A percentile compares a stretch with the other conserved stretches of the same genome.
These are phyloP conservation scores for Steinernema khuongi DNA, from an alignment of 1,140 invertebrate genomes.

Conservation along the genomic window DNA sequence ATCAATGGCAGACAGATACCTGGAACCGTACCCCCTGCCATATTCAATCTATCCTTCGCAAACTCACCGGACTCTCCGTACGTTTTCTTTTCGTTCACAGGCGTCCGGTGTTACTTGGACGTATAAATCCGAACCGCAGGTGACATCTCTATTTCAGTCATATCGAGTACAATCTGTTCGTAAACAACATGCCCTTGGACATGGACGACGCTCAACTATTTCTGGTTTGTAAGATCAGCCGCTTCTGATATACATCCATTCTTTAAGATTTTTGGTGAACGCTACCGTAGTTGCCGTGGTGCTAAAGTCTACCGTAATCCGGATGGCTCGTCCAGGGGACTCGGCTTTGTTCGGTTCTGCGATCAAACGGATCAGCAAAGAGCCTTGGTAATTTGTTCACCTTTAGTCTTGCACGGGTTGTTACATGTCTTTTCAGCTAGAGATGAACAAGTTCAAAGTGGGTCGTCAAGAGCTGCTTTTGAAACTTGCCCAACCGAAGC, in stretches of 20 bases:
- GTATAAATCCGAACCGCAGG: no score
- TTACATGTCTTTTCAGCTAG: conserved; percentile 35
- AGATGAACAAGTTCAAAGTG: conserved; percentile 47
- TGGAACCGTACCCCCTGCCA: conserved; percentile 24
- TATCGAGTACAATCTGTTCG: conserved; percentile 51
- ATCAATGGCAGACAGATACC: conserved; percentile 47
- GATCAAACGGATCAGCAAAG: conserved; percentile 55
- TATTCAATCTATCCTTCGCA: conserved; percentile 54
- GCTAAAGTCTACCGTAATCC: conserved; percentile 52
- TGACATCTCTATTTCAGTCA: conserved; percentile 29
- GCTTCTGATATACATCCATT: conserved; percentile 10
- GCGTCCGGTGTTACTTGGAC: no score
- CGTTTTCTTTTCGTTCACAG: background rate
- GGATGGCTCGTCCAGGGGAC: conserved; percentile 46
- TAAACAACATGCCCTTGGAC: conserved; percentile 43
- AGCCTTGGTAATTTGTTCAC: conserved; percentile 37
- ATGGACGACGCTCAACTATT: conserved; percentile 49
- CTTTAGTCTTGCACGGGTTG: conserved; percentile 10
- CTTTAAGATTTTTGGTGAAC: conserved; percentile 51
- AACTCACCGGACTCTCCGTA: conserved; percentile 44
- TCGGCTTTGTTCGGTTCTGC: conserved; percentile 49
- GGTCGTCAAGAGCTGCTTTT: conserved; percentile 44
- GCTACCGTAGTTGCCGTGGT: conserved; percentile 48
- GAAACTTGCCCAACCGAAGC: conserved; percentile 48
- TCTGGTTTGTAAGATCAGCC: conserved; percentile 40